Evolutionary conservation across 2,888 invertebrate species (phyloP).

Genomic region (Phyllotreta cruciferae): DNA sequence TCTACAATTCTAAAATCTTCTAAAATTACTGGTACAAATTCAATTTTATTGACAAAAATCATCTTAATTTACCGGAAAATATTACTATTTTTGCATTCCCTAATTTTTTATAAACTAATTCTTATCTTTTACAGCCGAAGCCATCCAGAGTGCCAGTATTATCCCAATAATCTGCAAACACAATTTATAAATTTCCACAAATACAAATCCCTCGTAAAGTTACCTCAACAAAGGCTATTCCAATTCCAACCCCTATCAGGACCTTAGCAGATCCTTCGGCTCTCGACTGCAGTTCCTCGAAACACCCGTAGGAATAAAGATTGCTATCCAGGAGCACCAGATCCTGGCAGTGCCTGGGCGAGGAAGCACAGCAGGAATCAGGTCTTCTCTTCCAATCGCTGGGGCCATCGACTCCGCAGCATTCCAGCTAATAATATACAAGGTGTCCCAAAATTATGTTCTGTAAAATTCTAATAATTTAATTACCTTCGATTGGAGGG

Average conservation of each 20-base stretch:
- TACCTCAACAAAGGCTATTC: conserved; percentile 69
- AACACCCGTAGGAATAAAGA: conserved; percentile 64
- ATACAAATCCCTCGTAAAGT: neutral
- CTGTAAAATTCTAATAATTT: too few relatives aligned
- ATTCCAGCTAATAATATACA: conserved; percentile 61
- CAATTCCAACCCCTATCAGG: conserved; percentile 70
- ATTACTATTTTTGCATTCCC: neutral
- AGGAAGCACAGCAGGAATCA: conserved; percentile 67
- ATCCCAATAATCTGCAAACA: conserved; percentile 80
- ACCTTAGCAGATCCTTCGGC: conserved; percentile 65
- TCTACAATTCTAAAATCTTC: too few relatives aligned
- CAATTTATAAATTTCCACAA: conserved; percentile 11
- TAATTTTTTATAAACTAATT: conserved; percentile 56
- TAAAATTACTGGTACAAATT: too few relatives aligned
- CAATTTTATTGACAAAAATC: too few relatives aligned
- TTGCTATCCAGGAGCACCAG: conserved; percentile 50
- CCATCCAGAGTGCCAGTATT: conserved; percentile 84
- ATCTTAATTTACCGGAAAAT: too few relatives aligned
- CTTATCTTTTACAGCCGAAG: conserved; percentile 79
- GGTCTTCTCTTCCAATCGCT: conserved; percentile 62
- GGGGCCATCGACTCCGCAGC: conserved; percentile 56
- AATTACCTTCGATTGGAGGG: conserved; percentile 71
- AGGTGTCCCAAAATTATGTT: too few relatives aligned
- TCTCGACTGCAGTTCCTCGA: conserved; percentile 63
- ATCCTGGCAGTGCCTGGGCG: conserved; percentile 50